Conservation (phyloP, 2,888 invertebrate genomes). For the Mimachlamys varia region DNA sequence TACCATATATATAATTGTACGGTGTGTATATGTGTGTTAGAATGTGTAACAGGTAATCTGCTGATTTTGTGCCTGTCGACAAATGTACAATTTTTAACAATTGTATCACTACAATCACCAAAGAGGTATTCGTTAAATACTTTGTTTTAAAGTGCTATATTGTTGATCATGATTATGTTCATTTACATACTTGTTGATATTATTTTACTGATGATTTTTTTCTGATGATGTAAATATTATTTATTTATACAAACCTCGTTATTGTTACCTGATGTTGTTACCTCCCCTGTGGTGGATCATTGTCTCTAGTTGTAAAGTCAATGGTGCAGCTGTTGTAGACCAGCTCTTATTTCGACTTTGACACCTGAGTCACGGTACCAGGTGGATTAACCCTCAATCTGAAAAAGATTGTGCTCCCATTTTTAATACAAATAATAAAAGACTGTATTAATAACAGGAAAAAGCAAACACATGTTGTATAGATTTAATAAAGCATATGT, state of each 20-base stretch:
- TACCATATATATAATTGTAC: no score
- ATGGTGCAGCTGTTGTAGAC: no score
- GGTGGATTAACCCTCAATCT: not conserved
- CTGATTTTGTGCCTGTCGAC: no score
- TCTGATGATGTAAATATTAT: not conserved
- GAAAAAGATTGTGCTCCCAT: not conserved
- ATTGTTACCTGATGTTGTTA: not conserved
- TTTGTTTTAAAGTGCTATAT: not conserved
- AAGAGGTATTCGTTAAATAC: not conserved
- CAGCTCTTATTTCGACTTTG: not conserved
- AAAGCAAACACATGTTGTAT: not conserved
- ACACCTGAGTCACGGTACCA: no score
- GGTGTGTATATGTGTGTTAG: no score
- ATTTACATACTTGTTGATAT: not conserved
- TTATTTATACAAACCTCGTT: conserved; percentile 13
- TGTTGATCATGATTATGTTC: not conserved
- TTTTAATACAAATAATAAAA: not conserved
- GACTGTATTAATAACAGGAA: not conserved
- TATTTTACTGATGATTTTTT: not conserved
- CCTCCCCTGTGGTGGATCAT: not conserved
- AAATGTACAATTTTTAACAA: not conserved
- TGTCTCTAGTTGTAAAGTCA: not conserved
- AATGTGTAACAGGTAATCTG: no score
- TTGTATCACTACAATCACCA: not conserved
- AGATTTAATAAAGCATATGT: not conserved